Evolutionary conservation across 2,888 invertebrate species (phyloP), one percentile per base, ranked within the genome.

Genomic region (Drosophila anomelani): DNA sequence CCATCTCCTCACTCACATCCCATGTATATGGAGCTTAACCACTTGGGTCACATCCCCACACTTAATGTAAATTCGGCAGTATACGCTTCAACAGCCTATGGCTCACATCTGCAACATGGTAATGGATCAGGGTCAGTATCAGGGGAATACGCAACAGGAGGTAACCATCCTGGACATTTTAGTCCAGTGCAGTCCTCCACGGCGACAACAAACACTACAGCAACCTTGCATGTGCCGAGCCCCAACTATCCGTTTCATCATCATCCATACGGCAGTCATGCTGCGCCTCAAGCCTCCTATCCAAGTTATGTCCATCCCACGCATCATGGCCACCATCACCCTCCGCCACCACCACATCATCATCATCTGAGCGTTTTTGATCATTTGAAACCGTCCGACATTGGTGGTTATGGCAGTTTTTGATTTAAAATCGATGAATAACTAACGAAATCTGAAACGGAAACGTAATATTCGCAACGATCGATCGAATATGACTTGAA

Each of bases 141-240:
- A 20, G 51, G 59, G 23, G 83, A 84, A 0, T 85, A 84, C 17
- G 47, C 72, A 17, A 47, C 49, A 29, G 15, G 26, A 12, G 15
- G 20, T 51, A 23, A 9, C 51, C 51, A 51, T 51, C 67, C 75
- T 39, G 49, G 56, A 3, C 76, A 71, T 57, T 81, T 81, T 12
- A 54, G 78, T 32, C 49, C 36, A 44, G 68, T 78, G 1, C 83
- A 79, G 36, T 57, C 60, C 58, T 46, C 58, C 71, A 23, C 66
- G 69, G 4, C 7, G 12, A 69, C 76, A 36, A 57, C 66, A 26
- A 72, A 53, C n/a, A 20, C 77, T 9, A 23, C 79, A 1, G 46
- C 94, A 49, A 94, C 94, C 69, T 93, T 95, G 78, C 95, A 95
- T 90, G 94, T 95, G 91, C 95, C 95, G 55, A 95, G 95, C 90